These are phyloP conservation scores for Pogona vitticeps DNA, from an alignment of 2,113 vertebrate genomes.

Conservation along the genomic window DNA sequence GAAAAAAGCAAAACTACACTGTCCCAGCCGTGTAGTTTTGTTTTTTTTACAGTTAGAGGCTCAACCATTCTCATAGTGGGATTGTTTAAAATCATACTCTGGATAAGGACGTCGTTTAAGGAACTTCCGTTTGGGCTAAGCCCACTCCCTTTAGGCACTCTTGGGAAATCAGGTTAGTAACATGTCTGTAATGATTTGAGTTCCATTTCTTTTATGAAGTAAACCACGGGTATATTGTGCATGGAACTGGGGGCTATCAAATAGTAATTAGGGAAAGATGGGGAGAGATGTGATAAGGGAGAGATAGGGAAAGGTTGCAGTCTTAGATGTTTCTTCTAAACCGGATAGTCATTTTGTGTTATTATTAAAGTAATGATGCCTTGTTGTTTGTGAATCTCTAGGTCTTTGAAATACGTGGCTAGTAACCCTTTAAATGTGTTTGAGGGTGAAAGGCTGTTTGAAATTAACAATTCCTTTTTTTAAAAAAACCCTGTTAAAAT, in stretches of 20 bases:
- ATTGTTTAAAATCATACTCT: slow-evolving; percentile 85
- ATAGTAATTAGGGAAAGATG: not conserved
- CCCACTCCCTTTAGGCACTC: slow-evolving; percentile 90
- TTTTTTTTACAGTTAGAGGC: slow-evolving; percentile 87
- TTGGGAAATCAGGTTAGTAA: slow-evolving; percentile 93
- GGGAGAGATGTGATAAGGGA: not conserved
- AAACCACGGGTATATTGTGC: slow-evolving; percentile 2
- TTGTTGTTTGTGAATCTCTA: slow-evolving; percentile 18
- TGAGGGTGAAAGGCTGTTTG: slow-evolving; percentile 17
- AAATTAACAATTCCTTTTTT: slow-evolving; percentile 21
- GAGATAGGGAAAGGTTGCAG: not conserved
- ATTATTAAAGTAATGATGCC: slow-evolving; percentile 4
- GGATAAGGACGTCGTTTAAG: slow-evolving; percentile 89
- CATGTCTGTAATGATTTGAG: slow-evolving; percentile 37
- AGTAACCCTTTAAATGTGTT: not conserved
- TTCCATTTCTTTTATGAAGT: slow-evolving; percentile 25
- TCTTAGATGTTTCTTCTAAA: not conserved
- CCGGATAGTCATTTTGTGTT: not conserved
- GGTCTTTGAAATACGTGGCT: slow-evolving; percentile 1
- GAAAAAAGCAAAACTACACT: slow-evolving; percentile 95
- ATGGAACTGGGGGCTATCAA: not conserved
- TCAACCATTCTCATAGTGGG: slow-evolving; percentile 90
- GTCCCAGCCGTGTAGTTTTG: slow-evolving; percentile 93
- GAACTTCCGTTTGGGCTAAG: slow-evolving; percentile 85
- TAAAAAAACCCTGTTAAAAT: slow-evolving; percentile 31